These are phyloP conservation scores for Monochamus alternatus DNA, from an alignment of 2,888 invertebrate species.

Conservation along the genomic window DNA sequence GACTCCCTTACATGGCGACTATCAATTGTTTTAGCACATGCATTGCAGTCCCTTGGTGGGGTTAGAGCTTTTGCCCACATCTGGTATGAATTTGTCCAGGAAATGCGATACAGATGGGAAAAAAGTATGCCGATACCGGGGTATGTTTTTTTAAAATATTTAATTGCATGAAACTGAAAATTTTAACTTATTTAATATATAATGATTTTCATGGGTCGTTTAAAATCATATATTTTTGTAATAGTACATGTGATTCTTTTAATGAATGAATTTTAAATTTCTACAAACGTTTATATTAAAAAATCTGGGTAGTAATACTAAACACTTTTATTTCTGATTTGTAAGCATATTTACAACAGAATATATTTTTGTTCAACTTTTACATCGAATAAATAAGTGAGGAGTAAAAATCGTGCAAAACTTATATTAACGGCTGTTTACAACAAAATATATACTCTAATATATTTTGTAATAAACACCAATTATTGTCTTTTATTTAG, in stretches of 20 bases:
- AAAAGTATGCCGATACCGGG: slow-evolving; percentile 84
- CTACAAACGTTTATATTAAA: no score
- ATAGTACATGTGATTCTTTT: no score
- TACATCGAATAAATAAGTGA: slow-evolving; percentile 27
- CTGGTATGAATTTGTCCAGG: slow-evolving; percentile 95
- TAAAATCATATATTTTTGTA: no score
- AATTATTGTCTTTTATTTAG: slow-evolving; percentile 1
- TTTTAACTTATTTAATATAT: no score
- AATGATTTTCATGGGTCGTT: no score
- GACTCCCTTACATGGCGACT: slow-evolving; percentile 89
- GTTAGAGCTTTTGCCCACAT: slow-evolving; percentile 86
- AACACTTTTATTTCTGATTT: not conserved
- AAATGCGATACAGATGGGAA: slow-evolving; percentile 93
- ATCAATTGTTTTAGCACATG: slow-evolving; percentile 82
- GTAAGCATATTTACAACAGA: slow-evolving; percentile 27
- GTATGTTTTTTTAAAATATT: slow-evolving; percentile 83
- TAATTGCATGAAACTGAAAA: not conserved
- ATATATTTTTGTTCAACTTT: slow-evolving; percentile 2
- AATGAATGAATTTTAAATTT: no score
- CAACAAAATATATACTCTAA: not conserved
- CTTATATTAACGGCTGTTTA: not conserved
- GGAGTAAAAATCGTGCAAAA: slow-evolving; percentile 17
- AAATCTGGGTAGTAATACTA: no score
- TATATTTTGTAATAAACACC: slow-evolving; percentile 10
- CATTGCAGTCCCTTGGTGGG: slow-evolving; percentile 84